A percentile compares a stretch with the other conserved stretches of the same genome.
Evolutionary conservation across 2,797 vertebrate genomes (phyloP).

Genomic region (Enteromius anoplus): DNA sequence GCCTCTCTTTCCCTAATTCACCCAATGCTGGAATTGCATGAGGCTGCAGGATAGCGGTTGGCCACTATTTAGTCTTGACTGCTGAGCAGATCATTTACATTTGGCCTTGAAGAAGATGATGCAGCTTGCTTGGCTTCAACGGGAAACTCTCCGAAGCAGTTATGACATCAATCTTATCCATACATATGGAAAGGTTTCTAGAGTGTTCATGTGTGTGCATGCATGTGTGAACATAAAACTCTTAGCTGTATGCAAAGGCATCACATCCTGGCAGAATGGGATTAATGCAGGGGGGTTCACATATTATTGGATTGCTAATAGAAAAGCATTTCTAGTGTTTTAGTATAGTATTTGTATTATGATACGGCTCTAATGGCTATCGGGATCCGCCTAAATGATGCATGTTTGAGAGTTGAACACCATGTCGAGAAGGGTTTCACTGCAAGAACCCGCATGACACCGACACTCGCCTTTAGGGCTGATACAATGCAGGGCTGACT

Average conservation of each 20-base stretch:
- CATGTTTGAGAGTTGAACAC: neutral
- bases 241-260: neutral
- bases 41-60: slow-evolving; percentile 12
- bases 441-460: slow-evolving; percentile 1
- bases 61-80: neutral
- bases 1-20: neutral
- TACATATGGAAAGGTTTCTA: neutral
- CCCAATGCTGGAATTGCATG: neutral
- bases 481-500: slow-evolving; percentile 30
- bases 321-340: too few species aligned
- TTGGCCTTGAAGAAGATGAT: neutral
- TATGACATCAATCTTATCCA: neutral
- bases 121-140: neutral
- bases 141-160: neutral
- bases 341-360: neutral
- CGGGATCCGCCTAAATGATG: neutral
- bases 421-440: neutral
- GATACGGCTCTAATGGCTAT: slow-evolving; percentile 10
- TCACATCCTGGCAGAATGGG: neutral
- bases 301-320: neutral
- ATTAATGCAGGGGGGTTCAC: neutral
- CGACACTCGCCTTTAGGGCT: neutral
- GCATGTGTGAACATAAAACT: slow-evolving; percentile 17
- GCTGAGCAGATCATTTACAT: neutral
- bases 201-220: neutral